These are phyloP conservation scores for Drosophila biarmipes DNA, from an alignment of 1,140 invertebrate genomes.

Conservation along the genomic window DNA sequence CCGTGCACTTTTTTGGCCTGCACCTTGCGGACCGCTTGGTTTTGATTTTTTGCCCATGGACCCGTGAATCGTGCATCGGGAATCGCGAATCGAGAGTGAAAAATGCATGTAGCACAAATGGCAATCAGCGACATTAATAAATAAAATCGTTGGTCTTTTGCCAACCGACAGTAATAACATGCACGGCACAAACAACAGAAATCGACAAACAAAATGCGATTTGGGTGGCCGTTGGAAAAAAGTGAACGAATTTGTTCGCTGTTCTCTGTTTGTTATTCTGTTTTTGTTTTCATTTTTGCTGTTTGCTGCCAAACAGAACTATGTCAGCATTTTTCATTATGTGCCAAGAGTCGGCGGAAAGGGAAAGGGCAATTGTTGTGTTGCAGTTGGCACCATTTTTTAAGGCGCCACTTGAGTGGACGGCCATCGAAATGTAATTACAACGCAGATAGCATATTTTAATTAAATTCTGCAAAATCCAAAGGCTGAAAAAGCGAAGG, in stretches of 20 bases:
- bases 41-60: conserved; percentile 1
- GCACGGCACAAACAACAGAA: conserved; percentile 45
- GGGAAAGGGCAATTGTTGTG: conserved; percentile 40
- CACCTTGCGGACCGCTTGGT: conserved; percentile 4
- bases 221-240: conserved; percentile 16
- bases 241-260: conserved; percentile 23
- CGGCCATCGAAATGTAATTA: conserved; percentile 48
- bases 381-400: conserved; percentile 18
- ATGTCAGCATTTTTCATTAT: conserved; percentile 58
- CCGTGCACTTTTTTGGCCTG: conserved; percentile 24
- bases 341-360: conserved; percentile 21
- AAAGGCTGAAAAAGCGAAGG: conserved; percentile 12
- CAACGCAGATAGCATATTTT: conserved; percentile 32
- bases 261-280: conserved; percentile 36
- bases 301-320: conserved; percentile 58
- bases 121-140: conserved; percentile 70
- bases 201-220: conserved; percentile 50
- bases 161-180: conserved; percentile 60
- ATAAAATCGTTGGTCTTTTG: conserved; percentile 67
- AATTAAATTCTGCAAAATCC: conserved; percentile 33
- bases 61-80: background rate
- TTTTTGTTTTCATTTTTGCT: conserved; percentile 8
- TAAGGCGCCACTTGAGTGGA: conserved; percentile 32
- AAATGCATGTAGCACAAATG: conserved; percentile 58
- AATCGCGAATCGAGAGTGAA: conserved; percentile 26